Base-by-base conservation (phyloP, 2,113 vertebrate genomes). In the Eurystomus gularis region DNA sequence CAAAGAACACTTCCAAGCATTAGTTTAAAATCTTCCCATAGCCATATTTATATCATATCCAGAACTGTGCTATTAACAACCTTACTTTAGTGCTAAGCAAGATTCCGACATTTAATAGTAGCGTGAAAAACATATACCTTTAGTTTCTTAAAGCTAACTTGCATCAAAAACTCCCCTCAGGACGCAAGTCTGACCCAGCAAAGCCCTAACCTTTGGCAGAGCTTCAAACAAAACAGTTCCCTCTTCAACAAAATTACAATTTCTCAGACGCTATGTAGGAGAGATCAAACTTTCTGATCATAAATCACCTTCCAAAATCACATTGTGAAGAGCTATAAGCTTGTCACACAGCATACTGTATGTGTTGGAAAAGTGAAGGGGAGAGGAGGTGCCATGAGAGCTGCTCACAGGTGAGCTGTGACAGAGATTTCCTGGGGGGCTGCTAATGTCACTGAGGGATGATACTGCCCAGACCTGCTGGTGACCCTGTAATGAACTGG, bases 261-360 rank as follows among this genome's bases (percentile, higher is more conserved):
- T 90, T 86, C 58, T 69, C 19, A 60, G 55, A 42, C 16, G 18
- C 18, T 3, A 5, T 16, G 11, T 19, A 48, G 17, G 25, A 90
- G 24, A 66, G 39, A 62, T 9, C 18, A 57, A 78, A 25, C 18
- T 19, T 78, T 73, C 39, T 61, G 37, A 65, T 52, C 33, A 15
- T 17, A 78, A 77, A 60, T 19, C 19, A 14, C 4, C 15, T 90
- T 70, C 54, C 7, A 61, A 82, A 78, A 61, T n/a, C 23, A 17
- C 20, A 7, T 0, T 61, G 44, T 0, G 0, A 66, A 82, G 46
- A 65, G 26, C 57, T 52, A 48, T 28, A 33, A 48, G 37, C 23
- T 19, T 66, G n/a, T 23, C 6, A 9, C 16, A 8, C 20, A 52
- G 11, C 6, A 16, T 3, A 7, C 12, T 9, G 3, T 15, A 8